Evolutionary conservation across 2,113 vertebrate genomes (phyloP), one percentile per base, ranked within the genome.

Genomic region (Pygoscelis adeliae): DNA sequence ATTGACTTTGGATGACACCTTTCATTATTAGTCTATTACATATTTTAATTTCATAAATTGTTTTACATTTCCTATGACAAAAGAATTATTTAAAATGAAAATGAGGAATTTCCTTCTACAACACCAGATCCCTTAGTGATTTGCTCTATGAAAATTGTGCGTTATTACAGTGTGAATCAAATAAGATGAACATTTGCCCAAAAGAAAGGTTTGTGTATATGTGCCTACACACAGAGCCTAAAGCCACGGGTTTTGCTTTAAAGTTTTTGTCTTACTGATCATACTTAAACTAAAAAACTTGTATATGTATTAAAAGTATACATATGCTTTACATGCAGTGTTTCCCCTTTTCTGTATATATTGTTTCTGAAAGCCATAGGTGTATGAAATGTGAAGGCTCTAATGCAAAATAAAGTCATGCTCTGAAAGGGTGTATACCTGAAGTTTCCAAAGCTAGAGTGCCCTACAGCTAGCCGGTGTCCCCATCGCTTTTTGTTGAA

Each of bases 21-120:
- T 91, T 80, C 19, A 17, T 90, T 25, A 50, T 87, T 49, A 67
- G 30, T 46, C 72, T 66, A 26, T 63, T 95, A 69, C 69, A 29
- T 74, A 85, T 95, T 55, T 87, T 87, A 74, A 94, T 72, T 92
- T 78, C 62, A 63, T 46, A 52, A 95, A 65, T 58, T 80, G 84
- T 89, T 96, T 62, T 95, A 96, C 82, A 55, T 89, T 76, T 93
- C 63, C 81, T 77, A 30, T 76, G 77, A 82, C 49, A 93, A 83
- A 91, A 74, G 36, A 70, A 84, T 76, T 36, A 77, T 80, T 77
- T 58, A 38, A 40, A 81, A 73, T 83, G 58, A 93, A 87, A 90
- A 78, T 65, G 34, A 88, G 50, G 32, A 21, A 92, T 86, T 89
- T 92, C 47, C 47, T 83, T 42, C 61, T 49, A 40, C 40, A 70